Percentiles rank a stretch among this genome's conserved stretches.
phyloP scores from a whole-genome alignment of 2,888 invertebrate species.

The Aphidius colemani region DNA sequence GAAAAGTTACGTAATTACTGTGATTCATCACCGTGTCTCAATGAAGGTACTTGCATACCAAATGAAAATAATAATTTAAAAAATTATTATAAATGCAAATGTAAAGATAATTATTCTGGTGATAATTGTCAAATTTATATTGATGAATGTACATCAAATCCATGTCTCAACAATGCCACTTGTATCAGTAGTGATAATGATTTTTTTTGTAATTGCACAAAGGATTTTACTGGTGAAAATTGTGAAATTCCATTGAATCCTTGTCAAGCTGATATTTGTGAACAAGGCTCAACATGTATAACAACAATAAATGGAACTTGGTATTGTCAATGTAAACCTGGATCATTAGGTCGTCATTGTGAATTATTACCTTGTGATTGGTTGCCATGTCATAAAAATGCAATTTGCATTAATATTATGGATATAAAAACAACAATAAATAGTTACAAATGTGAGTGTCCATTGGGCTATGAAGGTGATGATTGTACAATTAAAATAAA shows the following conservation, averaged over 20 bases:
- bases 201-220: slow-evolving; percentile 58
- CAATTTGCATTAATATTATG: slow-evolving; percentile 60
- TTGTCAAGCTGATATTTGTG: slow-evolving; percentile 61
- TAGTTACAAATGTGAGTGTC: slow-evolving; percentile 65
- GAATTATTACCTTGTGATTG: slow-evolving; percentile 66
- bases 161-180: slow-evolving; percentile 63
- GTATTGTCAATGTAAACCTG: slow-evolving; percentile 62
- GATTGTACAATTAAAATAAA: slow-evolving; percentile 61
- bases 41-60: slow-evolving; percentile 63
- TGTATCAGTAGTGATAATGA: slow-evolving; percentile 61
- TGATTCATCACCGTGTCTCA: slow-evolving; percentile 63
- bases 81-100: slow-evolving; percentile 59
- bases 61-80: slow-evolving; percentile 33
- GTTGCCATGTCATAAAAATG: slow-evolving; percentile 62
- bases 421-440: slow-evolving; percentile 56
- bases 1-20: slow-evolving; percentile 62
- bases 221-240: slow-evolving; percentile 57
- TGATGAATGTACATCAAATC: slow-evolving; percentile 59
- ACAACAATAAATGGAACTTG: slow-evolving; percentile 55
- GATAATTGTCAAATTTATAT: slow-evolving; percentile 61
- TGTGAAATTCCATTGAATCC: slow-evolving; percentile 63
- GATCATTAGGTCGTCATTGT: slow-evolving; percentile 64
- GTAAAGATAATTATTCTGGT: slow-evolving; percentile 62
- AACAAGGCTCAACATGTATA: slow-evolving; percentile 59
- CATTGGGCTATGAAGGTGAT: slow-evolving; percentile 63